These are phyloP conservation scores for Labrus mixtus DNA, from an alignment of 2,113 vertebrate species.

Conservation along the genomic window DNA sequence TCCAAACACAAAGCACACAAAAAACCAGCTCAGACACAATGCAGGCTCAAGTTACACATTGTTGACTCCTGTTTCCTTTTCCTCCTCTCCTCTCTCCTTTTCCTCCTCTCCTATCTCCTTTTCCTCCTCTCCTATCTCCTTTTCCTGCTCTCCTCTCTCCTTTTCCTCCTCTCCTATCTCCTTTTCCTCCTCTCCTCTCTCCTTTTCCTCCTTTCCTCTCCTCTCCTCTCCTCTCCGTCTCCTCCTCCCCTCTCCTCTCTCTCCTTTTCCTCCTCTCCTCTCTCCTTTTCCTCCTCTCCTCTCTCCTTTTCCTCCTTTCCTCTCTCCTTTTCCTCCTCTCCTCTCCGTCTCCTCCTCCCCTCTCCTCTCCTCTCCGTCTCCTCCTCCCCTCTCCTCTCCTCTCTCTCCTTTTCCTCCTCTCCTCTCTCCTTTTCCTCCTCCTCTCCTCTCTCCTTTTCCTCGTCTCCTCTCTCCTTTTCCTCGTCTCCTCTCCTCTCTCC, in stretches of 20 bases:
- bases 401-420: conserved; percentile 2
- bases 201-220: conserved; percentile 1
- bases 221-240: no score
- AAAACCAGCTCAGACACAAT: neutral
- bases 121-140: conserved; percentile 1
- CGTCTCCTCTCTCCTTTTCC: neutral
- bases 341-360: no score
- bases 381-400: no score
- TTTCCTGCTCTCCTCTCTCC: no score
- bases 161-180: conserved; percentile 1
- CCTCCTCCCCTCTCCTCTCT: neutral
- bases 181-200: no score
- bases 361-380: no score
- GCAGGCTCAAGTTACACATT: neutral
- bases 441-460: no score
- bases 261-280: neutral
- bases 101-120: conserved; percentile 40
- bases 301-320: no score
- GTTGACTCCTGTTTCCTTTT: conserved; percentile 3
- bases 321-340: conserved; percentile 7
- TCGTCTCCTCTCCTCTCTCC: conserved; percentile 4
- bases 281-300: conserved; percentile 4
- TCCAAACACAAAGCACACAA: conserved; percentile 9
- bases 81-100: conserved; percentile 7
- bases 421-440: neutral